Evolutionary conservation across 1,140 invertebrate genomes (phyloP).

Genomic region (Drosophila busckii): DNA sequence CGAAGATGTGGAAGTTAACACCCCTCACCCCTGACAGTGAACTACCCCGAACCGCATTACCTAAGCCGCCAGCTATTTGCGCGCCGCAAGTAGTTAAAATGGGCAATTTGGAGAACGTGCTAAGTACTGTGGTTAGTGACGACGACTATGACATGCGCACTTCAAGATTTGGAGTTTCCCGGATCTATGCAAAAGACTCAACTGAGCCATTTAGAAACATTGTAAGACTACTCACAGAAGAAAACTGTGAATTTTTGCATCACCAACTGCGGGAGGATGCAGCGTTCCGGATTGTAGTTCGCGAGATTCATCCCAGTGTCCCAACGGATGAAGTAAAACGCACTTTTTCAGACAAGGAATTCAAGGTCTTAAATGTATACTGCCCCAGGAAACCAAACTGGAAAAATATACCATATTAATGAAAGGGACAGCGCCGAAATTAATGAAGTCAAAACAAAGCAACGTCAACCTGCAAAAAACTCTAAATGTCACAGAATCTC

Average conservation of each 20-base stretch:
- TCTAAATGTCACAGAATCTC: not conserved
- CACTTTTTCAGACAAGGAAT: conserved; percentile 3
- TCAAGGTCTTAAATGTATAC: conserved; percentile 7
- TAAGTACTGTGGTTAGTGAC: too few relatives aligned
- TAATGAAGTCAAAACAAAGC: not conserved
- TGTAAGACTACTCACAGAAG: too few relatives aligned
- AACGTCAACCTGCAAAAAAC: conserved; percentile 1
- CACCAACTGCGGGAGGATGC: conserved; percentile 11
- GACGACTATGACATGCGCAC: too few relatives aligned
- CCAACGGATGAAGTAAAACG: conserved; percentile 1
- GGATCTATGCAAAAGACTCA: too few relatives aligned
- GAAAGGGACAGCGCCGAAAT: not conserved
- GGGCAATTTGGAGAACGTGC: too few relatives aligned
- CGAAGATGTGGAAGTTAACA: too few relatives aligned
- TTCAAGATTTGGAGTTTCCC: too few relatives aligned
- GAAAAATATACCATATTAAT: too few relatives aligned
- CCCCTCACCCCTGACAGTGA: too few relatives aligned
- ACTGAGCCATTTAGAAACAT: not conserved
- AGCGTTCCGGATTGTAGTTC: conserved; percentile 2
- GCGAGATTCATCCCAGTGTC: conserved; percentile 7
- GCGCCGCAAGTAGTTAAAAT: too few relatives aligned
- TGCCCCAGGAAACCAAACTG: conserved; percentile 3
- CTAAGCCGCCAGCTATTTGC: too few relatives aligned
- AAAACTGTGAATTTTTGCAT: conserved; percentile 18
- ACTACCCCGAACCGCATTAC: too few relatives aligned